These are phyloP conservation scores for Eptesicus fuscus DNA, from an alignment of 2,113 vertebrate genomes.

Conservation along the genomic window DNA sequence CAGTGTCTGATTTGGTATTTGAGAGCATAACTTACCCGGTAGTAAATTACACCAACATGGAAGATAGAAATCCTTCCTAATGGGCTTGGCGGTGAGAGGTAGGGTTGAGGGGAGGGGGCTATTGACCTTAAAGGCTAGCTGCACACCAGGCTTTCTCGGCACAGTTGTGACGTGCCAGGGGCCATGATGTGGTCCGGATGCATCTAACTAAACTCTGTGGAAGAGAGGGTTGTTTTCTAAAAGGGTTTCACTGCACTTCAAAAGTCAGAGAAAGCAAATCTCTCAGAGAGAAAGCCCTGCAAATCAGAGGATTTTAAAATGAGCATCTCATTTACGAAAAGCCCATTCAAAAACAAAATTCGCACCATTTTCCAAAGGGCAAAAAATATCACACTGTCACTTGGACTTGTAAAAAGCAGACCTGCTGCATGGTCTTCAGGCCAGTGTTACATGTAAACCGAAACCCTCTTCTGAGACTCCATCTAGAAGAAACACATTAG, in stretches of 20 bases:
- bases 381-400: conserved; percentile 80
- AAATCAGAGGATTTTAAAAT: conserved; percentile 71
- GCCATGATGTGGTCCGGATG: background rate
- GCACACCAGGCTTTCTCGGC: background rate
- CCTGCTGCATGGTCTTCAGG: conserved; percentile 75
- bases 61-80: conserved; percentile 47
- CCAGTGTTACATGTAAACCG: conserved; percentile 73
- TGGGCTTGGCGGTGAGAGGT: background rate
- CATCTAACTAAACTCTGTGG: conserved; percentile 46
- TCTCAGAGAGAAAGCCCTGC: conserved; percentile 63
- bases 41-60: conserved; percentile 70
- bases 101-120: background rate
- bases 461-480: conserved; percentile 80
- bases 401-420: conserved; percentile 80
- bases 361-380: conserved; percentile 76
- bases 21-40: conserved; percentile 70
- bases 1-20: conserved; percentile 63
- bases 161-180: background rate
- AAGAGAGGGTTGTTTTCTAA: conserved; percentile 22
- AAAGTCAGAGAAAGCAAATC: conserved; percentile 72
- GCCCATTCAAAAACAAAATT: conserved; percentile 82
- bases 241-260: conserved; percentile 47
- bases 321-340: conserved; percentile 74
- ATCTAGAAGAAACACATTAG: conserved; percentile 73
- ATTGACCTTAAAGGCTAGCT: background rate